phyloP scores from a whole-genome alignment of 2,888 invertebrate genomes.

The Dichetophora obliterata region DNA sequence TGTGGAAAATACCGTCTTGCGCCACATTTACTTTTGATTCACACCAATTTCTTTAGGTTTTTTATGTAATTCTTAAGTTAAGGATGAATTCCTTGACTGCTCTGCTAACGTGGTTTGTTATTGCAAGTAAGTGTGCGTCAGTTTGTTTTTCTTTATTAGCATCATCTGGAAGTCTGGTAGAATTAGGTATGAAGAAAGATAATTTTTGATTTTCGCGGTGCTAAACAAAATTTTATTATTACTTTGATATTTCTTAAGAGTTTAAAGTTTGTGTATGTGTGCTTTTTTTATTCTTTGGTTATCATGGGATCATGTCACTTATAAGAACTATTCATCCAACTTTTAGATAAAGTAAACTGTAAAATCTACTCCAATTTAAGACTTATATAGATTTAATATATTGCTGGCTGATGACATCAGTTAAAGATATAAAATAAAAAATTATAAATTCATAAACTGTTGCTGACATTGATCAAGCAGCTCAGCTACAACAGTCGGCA shows the following conservation, averaged over 20 bases:
- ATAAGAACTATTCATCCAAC: no score
- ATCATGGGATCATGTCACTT: no score
- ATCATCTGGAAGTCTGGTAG: background rate
- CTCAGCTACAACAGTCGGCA: background rate
- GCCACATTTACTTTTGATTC: conserved; percentile 29
- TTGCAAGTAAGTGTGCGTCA: background rate
- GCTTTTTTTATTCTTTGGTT: no score
- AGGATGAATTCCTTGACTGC: conserved; percentile 1
- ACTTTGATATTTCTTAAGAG: no score
- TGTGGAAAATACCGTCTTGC: conserved; percentile 3
- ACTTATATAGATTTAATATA: no score
- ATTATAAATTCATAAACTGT: background rate
- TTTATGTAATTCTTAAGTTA: background rate
- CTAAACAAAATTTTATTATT: no score
- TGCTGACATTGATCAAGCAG: conserved; percentile 11
- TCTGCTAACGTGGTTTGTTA: background rate
- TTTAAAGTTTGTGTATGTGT: no score
- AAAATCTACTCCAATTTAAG: no score
- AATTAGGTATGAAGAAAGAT: no score
- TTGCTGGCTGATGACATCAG: no score
- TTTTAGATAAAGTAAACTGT: no score
- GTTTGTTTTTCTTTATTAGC: background rate
- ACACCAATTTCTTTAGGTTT: conserved; percentile 7
- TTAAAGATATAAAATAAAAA: background rate
- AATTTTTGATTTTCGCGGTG: no score